Evolutionary conservation across 2,113 vertebrate species (phyloP).

Genomic region (Lagopus muta): DNA sequence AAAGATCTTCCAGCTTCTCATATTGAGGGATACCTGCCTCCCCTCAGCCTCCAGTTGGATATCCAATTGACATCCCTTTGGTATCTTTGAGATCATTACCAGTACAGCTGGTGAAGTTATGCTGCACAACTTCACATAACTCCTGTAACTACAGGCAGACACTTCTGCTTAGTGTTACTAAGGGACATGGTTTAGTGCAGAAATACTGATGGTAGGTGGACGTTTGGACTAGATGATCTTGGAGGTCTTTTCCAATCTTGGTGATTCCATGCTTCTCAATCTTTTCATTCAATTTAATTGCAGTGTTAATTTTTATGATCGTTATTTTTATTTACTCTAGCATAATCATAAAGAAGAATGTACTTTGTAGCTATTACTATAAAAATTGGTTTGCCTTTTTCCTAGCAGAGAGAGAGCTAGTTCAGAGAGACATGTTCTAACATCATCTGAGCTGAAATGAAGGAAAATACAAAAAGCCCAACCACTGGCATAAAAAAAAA

Average conservation of each 20-base stretch:
- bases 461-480: not conserved
- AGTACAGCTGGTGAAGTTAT: not conserved
- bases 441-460: not conserved
- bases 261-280: no score
- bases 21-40: rapidly evolving
- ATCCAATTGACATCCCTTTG: not conserved
- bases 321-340: not conserved
- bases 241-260: no score
- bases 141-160: not conserved
- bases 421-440: not conserved
- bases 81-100: not conserved
- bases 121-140: rapidly evolving
- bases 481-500: not conserved
- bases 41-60: not conserved
- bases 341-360: not conserved
- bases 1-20: not conserved
- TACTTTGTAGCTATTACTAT: not conserved
- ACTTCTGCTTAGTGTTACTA: not conserved
- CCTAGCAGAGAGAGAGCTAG: not conserved
- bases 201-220: no score
- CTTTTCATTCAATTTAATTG: not conserved
- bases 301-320: not conserved
- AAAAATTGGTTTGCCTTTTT: not conserved
- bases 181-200: no score
- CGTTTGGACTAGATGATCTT: no score